These are phyloP conservation scores for Ceratotherium simum DNA, from an alignment of 2,113 vertebrate genomes.

Conservation along the genomic window DNA sequence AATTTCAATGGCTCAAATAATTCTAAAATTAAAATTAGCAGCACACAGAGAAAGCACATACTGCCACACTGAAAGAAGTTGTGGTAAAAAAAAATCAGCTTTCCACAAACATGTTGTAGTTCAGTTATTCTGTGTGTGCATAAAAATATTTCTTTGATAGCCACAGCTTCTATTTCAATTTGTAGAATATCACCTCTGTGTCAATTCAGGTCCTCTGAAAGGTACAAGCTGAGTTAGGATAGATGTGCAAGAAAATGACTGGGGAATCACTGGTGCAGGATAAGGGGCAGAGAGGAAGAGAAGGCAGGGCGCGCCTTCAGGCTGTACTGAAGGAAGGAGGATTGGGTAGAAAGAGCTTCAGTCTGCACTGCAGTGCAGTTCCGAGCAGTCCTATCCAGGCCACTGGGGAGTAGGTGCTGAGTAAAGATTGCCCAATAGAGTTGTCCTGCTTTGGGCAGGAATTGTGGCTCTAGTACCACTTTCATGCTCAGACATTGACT, in stretches of 20 bases:
- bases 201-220: neutral
- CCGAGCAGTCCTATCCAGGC: neutral
- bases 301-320: neutral
- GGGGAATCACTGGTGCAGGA: neutral
- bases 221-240: neutral
- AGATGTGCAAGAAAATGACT: neutral
- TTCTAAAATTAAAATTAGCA: constrained; percentile 38
- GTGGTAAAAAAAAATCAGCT: neutral
- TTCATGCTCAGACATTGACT: neutral
- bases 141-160: neutral
- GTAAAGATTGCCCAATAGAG: neutral
- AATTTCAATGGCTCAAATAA: neutral
- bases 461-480: neutral
- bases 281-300: neutral
- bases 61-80: neutral
- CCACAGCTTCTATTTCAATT: neutral
- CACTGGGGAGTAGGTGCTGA: accelerated
- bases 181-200: neutral
- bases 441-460: accelerated
- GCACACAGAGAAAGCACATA: neutral
- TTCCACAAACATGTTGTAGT: neutral
- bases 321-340: neutral
- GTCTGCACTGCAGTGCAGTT: neutral
- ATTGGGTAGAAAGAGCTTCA: neutral
- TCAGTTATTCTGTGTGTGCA: neutral